Evolutionary conservation across 2,113 vertebrate species (phyloP), one percentile per base, ranked within the genome.

Genomic region (Romanogobio albipinnatus): DNA sequence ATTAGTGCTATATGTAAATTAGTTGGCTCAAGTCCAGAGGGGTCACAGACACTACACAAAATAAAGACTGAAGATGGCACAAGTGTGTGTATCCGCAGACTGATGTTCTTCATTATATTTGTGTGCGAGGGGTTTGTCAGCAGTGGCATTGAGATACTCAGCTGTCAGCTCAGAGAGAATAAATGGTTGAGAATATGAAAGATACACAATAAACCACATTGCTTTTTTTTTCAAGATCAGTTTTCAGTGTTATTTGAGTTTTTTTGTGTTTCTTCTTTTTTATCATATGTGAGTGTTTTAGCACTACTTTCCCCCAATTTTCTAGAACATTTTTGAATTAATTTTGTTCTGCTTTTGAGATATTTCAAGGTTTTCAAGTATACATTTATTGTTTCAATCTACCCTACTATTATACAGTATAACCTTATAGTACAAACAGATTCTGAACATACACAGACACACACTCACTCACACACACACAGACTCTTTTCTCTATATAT

Each of bases 1-100:
- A 94, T 94, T 95, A 93, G 87, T 68, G 91, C 94, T 96, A 94
- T 95, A 97, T 96, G 95, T 94, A 96, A 98, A 97, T 96, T 92
- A 94, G 93, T 91, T 98, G 97, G 97, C 96, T 82, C 83, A 84
- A 90, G 94, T 96, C 96, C 98, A 98, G 93, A 91, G 96, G 49
- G 94, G 95, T 97, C 96, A 96, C 92, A 93, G 95, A 95, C 94
- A 94, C 94, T 95, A 95, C 95, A 95, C 94, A 96, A 96, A 97
- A 96, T 96, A 96, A 95, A 96, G 96, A 94, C 95, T 93, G 95
- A 96, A 97, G 97, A 97, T 97, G 94, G 96, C 95, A 95, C 95
- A 95, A 94, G 86, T 88, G 76, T 85, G 83, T 74, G 81, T 36
- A 33, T 86, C 39, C 17, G 3, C 5, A 47, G 14, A 29, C n/a